phyloP scores from a whole-genome alignment of 2,113 vertebrate species.

The Phylloscopus trochilus region DNA sequence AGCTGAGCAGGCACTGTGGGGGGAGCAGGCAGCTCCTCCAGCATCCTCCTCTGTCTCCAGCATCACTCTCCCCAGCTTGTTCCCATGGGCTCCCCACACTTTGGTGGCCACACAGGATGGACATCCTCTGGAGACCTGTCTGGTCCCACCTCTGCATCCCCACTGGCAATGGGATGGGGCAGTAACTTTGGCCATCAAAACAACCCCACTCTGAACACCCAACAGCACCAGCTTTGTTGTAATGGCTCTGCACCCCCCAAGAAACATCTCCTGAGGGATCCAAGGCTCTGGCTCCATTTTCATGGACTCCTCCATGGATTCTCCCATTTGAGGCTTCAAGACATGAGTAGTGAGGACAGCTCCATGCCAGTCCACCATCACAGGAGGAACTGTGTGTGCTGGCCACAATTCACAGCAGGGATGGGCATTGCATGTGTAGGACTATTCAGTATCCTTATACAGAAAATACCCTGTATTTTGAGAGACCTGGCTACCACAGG shows the following conservation, averaged over 20 bases:
- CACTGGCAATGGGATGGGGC: rapidly evolving
- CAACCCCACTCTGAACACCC: not conserved
- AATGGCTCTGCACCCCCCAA: not conserved
- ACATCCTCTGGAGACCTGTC: not conserved
- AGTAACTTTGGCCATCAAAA: not conserved
- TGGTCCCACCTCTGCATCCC: not conserved
- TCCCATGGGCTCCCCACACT: not conserved
- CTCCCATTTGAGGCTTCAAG: not conserved
- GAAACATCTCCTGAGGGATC: not conserved
- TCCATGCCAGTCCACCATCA: rapidly evolving
- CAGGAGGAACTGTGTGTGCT: rapidly evolving
- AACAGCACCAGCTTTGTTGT: not conserved
- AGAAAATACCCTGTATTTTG: not conserved
- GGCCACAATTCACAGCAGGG: not conserved
- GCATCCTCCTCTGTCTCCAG: not conserved
- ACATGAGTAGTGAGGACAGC: not conserved
- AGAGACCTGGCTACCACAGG: not conserved
- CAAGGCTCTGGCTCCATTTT: not conserved
- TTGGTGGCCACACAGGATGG: not conserved
- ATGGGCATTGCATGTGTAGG: rapidly evolving
- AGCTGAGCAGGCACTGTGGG: not conserved
- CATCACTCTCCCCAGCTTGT: rapidly evolving
- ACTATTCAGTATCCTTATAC: not conserved
- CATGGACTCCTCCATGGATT: rapidly evolving
- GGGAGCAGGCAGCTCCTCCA: not conserved